Base-by-base conservation (phyloP, 2,113 vertebrate species). In the Rhodinocichla rosea region DNA sequence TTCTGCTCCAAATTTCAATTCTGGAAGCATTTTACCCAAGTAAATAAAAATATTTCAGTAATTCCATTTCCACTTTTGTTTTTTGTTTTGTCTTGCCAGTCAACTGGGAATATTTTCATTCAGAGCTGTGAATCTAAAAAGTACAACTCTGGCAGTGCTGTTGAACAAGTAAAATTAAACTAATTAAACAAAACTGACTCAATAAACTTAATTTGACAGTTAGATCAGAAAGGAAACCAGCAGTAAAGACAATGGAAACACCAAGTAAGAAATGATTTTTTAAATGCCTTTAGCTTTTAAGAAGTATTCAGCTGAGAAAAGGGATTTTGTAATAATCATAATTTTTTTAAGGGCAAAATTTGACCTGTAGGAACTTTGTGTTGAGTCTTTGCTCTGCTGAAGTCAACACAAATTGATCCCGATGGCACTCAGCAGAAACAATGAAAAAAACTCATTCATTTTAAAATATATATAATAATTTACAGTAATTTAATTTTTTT, bases 121-220 rank as follows among this genome's bases (percentile, higher is more conserved):
- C 89, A 87, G 81, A 96, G 70, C 42, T 87, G 70, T 92, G 85
- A 96, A 95, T 94, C 62, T 83, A 71, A 77, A 80, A 92, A 90
- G 26, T 76, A 87, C 62, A 85, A 91, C 59, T 87, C 83, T 88
- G 87, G 91, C 93, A 95, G 57, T 44, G 82, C 37, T 91, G 77
- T 52, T 73, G 67, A 94, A 87, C 64, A 85, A 94, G 81, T 86
- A 69, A 87, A 92, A 92, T 92, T 76, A 80, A 97, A 94, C 63
- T 76, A 95, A 95, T 95, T 89, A 73, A 91, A 94, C 78, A 87
- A 88, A 97, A 77, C 82, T 77, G 87, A 90, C 63, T 95, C 84
- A 74, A 62, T 69, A 90, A 95, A 90, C 70, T 87, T 84, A 69
- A 83, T 60, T 35, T 76, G 32, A 83, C 42, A 73, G 74, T 22